A percentile compares a stretch with the other conserved stretches of the same genome.
phyloP scores from a whole-genome alignment of 1,140 invertebrate genomes.

The Drosophila neocordata region DNA sequence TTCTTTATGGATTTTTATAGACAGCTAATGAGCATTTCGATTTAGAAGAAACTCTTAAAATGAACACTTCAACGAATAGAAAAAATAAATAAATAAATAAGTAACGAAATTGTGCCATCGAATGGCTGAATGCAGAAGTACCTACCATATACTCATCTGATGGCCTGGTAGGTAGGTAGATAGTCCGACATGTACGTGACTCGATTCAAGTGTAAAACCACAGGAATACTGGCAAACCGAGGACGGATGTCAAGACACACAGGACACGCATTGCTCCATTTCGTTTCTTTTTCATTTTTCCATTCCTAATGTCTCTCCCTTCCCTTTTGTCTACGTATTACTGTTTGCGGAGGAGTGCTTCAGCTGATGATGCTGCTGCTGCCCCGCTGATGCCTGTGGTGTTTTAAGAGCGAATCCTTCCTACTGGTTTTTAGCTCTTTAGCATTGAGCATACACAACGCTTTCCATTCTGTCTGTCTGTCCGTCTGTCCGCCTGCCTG shows the following conservation, averaged over 20 bases:
- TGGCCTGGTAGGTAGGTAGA: constrained; percentile 20
- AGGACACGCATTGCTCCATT: background rate
- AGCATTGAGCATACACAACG: constrained; percentile 34
- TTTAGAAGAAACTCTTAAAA: constrained; percentile 20
- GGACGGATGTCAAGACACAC: constrained; percentile 48
- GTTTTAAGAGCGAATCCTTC: constrained; percentile 18
- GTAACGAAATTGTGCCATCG: constrained; percentile 57
- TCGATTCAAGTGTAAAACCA: constrained; percentile 62
- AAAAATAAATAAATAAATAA: constrained; percentile 50
- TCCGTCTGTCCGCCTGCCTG: background rate
- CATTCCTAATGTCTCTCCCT: constrained; percentile 2
- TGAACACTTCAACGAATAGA: constrained; percentile 22
- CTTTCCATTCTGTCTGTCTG: constrained; percentile 26
- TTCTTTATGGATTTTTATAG: constrained; percentile 9
- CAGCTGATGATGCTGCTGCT: constrained; percentile 41
- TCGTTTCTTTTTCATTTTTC: background rate
- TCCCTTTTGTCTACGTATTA: background rate
- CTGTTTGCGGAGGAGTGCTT: constrained; percentile 1
- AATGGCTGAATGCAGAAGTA: constrained; percentile 52
- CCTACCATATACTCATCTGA: constrained; percentile 8
- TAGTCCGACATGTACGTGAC: constrained; percentile 65
- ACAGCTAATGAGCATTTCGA: constrained; percentile 32
- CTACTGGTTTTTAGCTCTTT: constrained; percentile 22
- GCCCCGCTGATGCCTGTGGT: constrained; percentile 17
- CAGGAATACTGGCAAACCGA: constrained; percentile 39